These are phyloP conservation scores for Typhlomys cinereus DNA, from an alignment of 2,113 vertebrate genomes.

Conservation along the genomic window DNA sequence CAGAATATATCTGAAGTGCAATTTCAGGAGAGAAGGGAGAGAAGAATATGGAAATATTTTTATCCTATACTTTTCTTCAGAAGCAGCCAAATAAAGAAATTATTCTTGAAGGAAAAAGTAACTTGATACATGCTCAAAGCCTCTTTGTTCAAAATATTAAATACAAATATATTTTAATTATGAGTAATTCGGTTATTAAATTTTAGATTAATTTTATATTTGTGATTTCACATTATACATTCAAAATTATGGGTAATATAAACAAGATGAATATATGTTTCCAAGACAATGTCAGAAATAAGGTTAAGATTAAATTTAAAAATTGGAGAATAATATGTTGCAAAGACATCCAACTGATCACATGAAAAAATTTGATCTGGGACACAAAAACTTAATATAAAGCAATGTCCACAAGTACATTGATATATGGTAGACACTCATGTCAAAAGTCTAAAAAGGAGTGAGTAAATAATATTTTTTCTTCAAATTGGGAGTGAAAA, in stretches of 20 bases:
- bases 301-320: neutral
- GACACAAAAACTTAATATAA: neutral
- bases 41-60: too few species aligned
- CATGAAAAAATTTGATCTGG: neutral
- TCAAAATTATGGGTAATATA: neutral
- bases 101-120: neutral
- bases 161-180: too few species aligned
- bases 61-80: slow-evolving; percentile 37
- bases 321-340: neutral
- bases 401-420: neutral
- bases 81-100: neutral
- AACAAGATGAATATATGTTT: neutral
- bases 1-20: slow-evolving; percentile 44
- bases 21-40: neutral
- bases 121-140: too few species aligned
- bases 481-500: neutral
- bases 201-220: neutral
- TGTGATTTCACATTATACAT: neutral
- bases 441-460: neutral
- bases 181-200: too few species aligned
- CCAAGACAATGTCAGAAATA: neutral
- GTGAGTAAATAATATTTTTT: neutral
- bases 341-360: neutral
- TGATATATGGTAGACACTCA: neutral
- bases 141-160: too few species aligned